Evolutionary conservation across 2,113 vertebrate species (phyloP), one percentile per base, ranked within the genome.

Genomic region (Indicator maculatus): DNA sequence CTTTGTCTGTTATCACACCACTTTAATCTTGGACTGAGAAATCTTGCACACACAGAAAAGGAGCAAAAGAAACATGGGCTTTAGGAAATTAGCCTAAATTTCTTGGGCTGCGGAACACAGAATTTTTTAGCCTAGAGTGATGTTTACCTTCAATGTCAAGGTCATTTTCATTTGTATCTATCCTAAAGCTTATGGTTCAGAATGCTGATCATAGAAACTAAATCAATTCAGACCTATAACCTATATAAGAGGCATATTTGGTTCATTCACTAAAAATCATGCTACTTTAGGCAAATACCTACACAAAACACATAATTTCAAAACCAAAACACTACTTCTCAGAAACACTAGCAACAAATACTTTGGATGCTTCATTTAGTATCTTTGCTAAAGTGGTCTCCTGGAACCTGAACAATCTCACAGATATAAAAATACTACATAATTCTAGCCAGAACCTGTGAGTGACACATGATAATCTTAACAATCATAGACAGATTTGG

Each of bases 231-330:
- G 28, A 24, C 30, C 33, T 80, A 31, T 20, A 81, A 5, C 5
- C 4, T 52, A 61, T 73, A n/a, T 36, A 70, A n/a, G 14, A 84
- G 16, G 8, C 12, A 61, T 28, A 23, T 64, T 79, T 89, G n/a
- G 82, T 27, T 89, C 8, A 39, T 30, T 93, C 30, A 72, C 82
- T 75, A 79, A 86, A 84, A 47, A 72, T 20, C 20, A 13, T 52
- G 13, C 8, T 72, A 44, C 28, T 86, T 75, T 38, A 47, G 21
- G 31, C 53, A 93, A 91, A 87, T 63, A 79, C 1, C 18, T 85
- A n/a, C 9, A 36, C 0, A 16, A 82, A 87, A 24, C 2, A 3
- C n/a, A n/a, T 17, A 0, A 45, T 73, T 87, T 79, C 33, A 47
- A 70, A 82, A 69, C 55, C 12, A 93, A 85, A 59, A 61, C 3